Evolutionary conservation across 2,797 vertebrate species (phyloP).

Genomic region (Protosalanx chinensis): DNA sequence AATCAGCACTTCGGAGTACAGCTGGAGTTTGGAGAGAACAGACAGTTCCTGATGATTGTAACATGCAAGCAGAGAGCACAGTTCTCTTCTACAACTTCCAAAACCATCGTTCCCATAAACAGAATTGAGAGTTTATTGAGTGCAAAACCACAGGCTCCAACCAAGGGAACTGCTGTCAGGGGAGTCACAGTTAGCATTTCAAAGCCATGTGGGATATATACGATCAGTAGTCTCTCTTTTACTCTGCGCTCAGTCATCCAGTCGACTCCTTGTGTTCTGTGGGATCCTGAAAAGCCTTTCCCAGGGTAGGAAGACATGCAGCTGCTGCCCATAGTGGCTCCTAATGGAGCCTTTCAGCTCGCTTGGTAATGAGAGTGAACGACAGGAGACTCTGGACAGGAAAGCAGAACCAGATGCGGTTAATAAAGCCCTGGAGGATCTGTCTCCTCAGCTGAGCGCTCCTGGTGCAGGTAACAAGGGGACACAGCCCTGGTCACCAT

Average conservation of each 20-base stretch:
- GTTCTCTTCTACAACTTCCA: conserved; percentile 56
- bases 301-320: conserved; percentile 52
- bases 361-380: conserved; percentile 61
- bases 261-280: conserved; percentile 46
- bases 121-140: conserved; percentile 66
- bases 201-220: conserved; percentile 50
- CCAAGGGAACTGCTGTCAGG: conserved; percentile 51
- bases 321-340: conserved; percentile 46
- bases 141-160: conserved; percentile 66
- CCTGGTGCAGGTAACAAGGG: conserved; percentile 61
- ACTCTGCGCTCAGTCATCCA: conserved; percentile 37
- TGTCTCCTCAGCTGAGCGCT: conserved; percentile 48
- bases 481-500: conserved; percentile 33
- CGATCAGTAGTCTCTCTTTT: conserved; percentile 35
- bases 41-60: conserved; percentile 42
- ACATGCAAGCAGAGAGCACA: conserved; percentile 48
- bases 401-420: conserved; percentile 73
- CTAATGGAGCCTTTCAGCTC: conserved; percentile 61
- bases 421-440: conserved; percentile 65
- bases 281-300: conserved; percentile 58
- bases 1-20: conserved; percentile 33
- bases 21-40: conserved; percentile 32
- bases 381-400: conserved; percentile 59
- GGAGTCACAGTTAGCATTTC: conserved; percentile 52
- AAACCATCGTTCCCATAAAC: conserved; percentile 64